Percentiles rank a stretch among this genome's conserved stretches.
These are phyloP conservation scores for Sinodicranocentrus sp. DNA, from an alignment of 2,888 invertebrate genomes.

Conservation along the genomic window DNA sequence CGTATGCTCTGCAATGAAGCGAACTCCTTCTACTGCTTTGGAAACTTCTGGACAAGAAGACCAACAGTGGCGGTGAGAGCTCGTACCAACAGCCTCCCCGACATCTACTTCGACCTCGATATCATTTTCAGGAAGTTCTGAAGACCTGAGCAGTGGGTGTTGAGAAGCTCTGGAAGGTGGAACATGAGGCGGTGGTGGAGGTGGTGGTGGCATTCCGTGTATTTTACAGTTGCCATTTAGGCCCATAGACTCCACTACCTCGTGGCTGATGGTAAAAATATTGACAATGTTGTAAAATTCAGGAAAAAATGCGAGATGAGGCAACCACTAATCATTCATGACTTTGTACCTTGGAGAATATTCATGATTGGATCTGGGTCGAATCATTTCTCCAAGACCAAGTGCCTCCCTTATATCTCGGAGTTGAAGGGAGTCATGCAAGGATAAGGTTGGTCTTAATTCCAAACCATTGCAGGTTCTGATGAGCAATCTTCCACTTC, in stretches of 20 bases:
- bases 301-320: neutral
- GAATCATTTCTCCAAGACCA: slow-evolving; percentile 75
- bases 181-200: slow-evolving; percentile 75
- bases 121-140: slow-evolving; percentile 75
- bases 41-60: slow-evolving; percentile 94
- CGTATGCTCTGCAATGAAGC: slow-evolving; percentile 95
- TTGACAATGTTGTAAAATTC: neutral
- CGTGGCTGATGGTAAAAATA: slow-evolving; percentile 60
- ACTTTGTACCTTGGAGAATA: slow-evolving; percentile 77
- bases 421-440: slow-evolving; percentile 75
- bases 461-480: slow-evolving; percentile 89
- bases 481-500: slow-evolving; percentile 81
- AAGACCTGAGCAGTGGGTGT: slow-evolving; percentile 75
- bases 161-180: slow-evolving; percentile 76
- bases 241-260: slow-evolving; percentile 74
- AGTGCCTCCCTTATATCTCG: slow-evolving; percentile 76
- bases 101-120: slow-evolving; percentile 73
- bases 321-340: too few relatives aligned
- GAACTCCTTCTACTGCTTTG: slow-evolving; percentile 94
- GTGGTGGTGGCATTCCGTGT: slow-evolving; percentile 79
- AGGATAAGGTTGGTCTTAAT: slow-evolving; percentile 80
- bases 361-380: slow-evolving; percentile 74
- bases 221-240: slow-evolving; percentile 78
- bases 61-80: slow-evolving; percentile 80
- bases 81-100: slow-evolving; percentile 52